A percentile compares a stretch with the other conserved stretches of the same genome.
phyloP scores from a whole-genome alignment of 2,113 vertebrate genomes.

The Poeciliopsis prolifica region DNA sequence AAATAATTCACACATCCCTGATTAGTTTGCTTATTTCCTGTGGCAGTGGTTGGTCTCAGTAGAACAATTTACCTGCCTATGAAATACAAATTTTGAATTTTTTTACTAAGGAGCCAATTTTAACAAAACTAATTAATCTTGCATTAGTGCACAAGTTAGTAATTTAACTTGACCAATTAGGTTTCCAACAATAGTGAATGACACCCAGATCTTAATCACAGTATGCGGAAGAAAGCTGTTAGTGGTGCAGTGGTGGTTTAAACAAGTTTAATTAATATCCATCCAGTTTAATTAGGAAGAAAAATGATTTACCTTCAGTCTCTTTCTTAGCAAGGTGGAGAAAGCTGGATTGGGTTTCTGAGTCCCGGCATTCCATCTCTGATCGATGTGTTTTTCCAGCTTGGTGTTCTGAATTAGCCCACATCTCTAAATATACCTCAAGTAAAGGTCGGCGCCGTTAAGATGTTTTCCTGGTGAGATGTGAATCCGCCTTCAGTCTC shows the following conservation, averaged over 20 bases:
- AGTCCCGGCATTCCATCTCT: neutral
- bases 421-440: neutral
- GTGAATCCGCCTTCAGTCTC: neutral
- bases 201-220: too few relatives aligned
- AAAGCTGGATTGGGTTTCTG: neutral
- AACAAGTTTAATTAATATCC: too few relatives aligned
- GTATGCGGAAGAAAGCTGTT: too few relatives aligned
- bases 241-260: too few relatives aligned
- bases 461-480: neutral
- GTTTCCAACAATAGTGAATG: too few relatives aligned
- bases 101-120: too few relatives aligned
- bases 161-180: too few relatives aligned
- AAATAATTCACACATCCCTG: too few relatives aligned
- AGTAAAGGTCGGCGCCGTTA: neutral
- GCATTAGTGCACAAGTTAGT: too few relatives aligned
- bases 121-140: too few relatives aligned
- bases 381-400: neutral
- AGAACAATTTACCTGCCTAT: neutral
- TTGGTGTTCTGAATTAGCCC: neutral
- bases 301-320: neutral
- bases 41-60: too few relatives aligned
- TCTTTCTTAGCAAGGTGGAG: neutral
- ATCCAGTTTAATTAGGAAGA: neutral
- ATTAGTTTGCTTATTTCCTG: too few relatives aligned
- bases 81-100: neutral